Conservation (phyloP, 2,797 vertebrate genomes). For the Helostoma temminkii region DNA sequence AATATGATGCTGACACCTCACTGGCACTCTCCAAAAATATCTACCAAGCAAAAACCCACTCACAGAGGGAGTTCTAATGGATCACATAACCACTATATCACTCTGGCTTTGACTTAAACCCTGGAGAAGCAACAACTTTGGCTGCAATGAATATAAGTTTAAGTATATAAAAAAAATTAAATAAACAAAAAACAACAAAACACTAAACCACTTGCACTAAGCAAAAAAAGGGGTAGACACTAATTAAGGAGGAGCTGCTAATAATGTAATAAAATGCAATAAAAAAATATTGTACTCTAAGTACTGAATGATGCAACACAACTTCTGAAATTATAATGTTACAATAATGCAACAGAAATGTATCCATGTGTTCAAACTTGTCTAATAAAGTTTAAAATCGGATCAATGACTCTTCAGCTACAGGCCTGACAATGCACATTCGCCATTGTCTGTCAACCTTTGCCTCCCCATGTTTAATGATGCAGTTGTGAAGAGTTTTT, state of each 20-base stretch:
- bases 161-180: conserved; percentile 28
- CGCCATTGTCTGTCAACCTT: conserved; percentile 53
- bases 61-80: conserved; percentile 54
- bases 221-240: conserved; percentile 7
- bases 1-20: conserved; percentile 76
- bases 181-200: not conserved
- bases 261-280: conserved; percentile 8
- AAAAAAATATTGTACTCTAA: not conserved
- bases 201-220: not conserved
- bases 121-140: conserved; percentile 15
- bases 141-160: conserved; percentile 27
- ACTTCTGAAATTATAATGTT: not conserved
- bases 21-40: conserved; percentile 66
- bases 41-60: conserved; percentile 56
- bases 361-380: not conserved
- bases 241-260: not conserved
- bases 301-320: not conserved
- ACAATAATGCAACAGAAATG: not conserved
- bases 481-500: conserved; percentile 65
- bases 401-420: not conserved
- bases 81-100: conserved; percentile 50
- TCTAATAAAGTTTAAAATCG: conserved; percentile 21
- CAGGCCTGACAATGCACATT: not conserved
- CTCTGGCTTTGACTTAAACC: conserved; percentile 47
- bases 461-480: conserved; percentile 66